phyloP scores from a whole-genome alignment of 2,888 invertebrate genomes.

The Temnothorax rugatulus region DNA sequence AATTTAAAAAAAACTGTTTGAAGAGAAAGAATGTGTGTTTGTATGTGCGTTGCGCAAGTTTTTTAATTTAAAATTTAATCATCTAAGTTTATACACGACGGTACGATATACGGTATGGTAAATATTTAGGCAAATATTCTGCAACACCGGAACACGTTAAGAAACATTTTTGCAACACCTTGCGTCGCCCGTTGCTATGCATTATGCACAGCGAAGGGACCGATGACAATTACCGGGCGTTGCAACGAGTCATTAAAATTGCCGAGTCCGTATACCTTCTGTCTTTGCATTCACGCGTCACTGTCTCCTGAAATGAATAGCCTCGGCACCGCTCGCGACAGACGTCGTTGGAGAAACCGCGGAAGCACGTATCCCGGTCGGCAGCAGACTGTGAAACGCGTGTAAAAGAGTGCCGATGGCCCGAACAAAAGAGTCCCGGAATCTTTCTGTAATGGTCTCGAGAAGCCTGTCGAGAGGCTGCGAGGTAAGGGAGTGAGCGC shows the following conservation, averaged over 20 bases:
- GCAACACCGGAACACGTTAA: background rate
- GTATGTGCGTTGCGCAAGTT: background rate
- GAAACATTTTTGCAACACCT: conserved; percentile 15
- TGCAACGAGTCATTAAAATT: conserved; percentile 42
- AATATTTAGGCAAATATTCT: background rate
- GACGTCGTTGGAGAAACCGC: conserved; percentile 47
- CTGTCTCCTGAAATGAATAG: conserved; percentile 43
- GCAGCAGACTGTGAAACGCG: conserved; percentile 55
- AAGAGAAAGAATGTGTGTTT: background rate
- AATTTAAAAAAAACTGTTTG: background rate
- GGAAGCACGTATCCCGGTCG: conserved; percentile 58
- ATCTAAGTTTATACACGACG: background rate
- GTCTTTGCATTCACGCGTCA: conserved; percentile 43
- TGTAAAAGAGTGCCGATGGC: conserved; percentile 51
- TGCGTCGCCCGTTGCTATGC: background rate
- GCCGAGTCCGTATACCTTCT: conserved; percentile 14
- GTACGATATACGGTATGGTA: background rate
- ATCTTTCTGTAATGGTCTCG: conserved; percentile 74
- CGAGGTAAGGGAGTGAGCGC: conserved; percentile 16
- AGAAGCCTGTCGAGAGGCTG: conserved; percentile 63
- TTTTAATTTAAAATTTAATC: background rate
- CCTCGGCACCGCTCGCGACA: background rate
- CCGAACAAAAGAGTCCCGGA: conserved; percentile 74
- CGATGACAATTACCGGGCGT: conserved; percentile 8
- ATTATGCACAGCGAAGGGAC: conserved; percentile 29